A percentile compares a stretch with the other conserved stretches of the same genome.
phyloP scores from a whole-genome alignment of 2,888 invertebrate genomes.

The Elgonia sp. region DNA sequence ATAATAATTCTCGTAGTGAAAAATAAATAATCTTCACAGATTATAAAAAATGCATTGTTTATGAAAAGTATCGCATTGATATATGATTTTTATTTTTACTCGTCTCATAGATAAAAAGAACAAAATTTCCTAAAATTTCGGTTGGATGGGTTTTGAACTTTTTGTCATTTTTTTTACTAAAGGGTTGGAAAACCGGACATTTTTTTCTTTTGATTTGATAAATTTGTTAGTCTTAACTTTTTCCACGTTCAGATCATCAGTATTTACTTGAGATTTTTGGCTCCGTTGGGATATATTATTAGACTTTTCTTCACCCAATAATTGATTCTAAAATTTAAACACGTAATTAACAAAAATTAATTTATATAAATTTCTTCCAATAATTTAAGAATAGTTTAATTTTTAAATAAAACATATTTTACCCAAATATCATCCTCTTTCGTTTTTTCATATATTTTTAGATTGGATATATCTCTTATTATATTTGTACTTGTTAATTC shows the following conservation, averaged over 20 bases:
- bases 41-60: too few species aligned
- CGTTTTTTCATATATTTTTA: not conserved
- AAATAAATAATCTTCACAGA: too few species aligned
- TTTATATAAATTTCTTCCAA: not conserved
- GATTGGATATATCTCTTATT: not conserved
- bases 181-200: slow-evolving; percentile 18
- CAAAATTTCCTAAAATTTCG: too few species aligned
- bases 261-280: slow-evolving; percentile 7
- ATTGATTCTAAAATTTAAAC: not conserved
- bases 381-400: not conserved
- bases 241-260: not conserved
- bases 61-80: too few species aligned
- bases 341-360: not conserved
- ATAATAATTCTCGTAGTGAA: too few species aligned
- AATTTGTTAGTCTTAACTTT: slow-evolving; percentile 19
- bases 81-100: too few species aligned
- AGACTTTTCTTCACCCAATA: slow-evolving; percentile 17
- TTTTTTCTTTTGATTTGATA: slow-evolving; percentile 22
- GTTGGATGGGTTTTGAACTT: too few species aligned
- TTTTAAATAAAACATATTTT: not conserved
- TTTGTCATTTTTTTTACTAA: too few species aligned
- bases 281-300: not conserved
- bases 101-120: too few species aligned
- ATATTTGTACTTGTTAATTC: slow-evolving; percentile 21
- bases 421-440: not conserved